Evolutionary conservation across 2,888 invertebrate genomes (phyloP), one percentile per base, ranked within the genome.

Genomic region (Erebia ligea): DNA sequence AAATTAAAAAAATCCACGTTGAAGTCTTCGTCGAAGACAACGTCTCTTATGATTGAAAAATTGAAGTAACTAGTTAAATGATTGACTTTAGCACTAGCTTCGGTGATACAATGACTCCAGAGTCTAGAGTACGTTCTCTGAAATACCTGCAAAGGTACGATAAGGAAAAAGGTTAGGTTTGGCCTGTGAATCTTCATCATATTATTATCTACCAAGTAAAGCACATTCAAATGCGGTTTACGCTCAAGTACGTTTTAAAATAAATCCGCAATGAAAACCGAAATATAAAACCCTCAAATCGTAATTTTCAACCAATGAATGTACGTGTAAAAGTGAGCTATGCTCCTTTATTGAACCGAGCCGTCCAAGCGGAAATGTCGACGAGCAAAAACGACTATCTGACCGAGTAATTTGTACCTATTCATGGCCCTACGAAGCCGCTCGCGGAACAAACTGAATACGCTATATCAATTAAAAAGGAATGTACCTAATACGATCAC

Each of bases 351-450:
- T 62, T 62, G 62, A 62, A 48, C 25, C 21, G 40, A 61, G 17
- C 54, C 67, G 52, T n/a, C 42, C 54, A 56, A n/a, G 54, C 57
- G 48, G 67, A 50, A 57, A 61, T 25, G 42, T 67, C 48, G 56
- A 57, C 57, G 48, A 57, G 67, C 50, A 40, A 62, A 62, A 66
- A 54, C 67, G 67, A 25, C 57, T n/a, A 10, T 62, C 61, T 40
- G 62, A 63, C 67, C 59, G 62, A 62, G 67, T 67, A 50, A 68
- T 62, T 68, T 63, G 54, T 62, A 62, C 21, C 42, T 56, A 61
- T 70, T 70, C 54, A 69, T 65, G 40, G 65, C 50, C 65, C 40
- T 62, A 15, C 19, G 40, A 21, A 54, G 21, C 19, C 59, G 34
- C 61, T 68, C 61, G 21, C 45, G 59, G 48, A 48, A 61, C 68